phyloP scores from a whole-genome alignment of 2,113 vertebrate species.

The Rhabdomys dilectus region DNA sequence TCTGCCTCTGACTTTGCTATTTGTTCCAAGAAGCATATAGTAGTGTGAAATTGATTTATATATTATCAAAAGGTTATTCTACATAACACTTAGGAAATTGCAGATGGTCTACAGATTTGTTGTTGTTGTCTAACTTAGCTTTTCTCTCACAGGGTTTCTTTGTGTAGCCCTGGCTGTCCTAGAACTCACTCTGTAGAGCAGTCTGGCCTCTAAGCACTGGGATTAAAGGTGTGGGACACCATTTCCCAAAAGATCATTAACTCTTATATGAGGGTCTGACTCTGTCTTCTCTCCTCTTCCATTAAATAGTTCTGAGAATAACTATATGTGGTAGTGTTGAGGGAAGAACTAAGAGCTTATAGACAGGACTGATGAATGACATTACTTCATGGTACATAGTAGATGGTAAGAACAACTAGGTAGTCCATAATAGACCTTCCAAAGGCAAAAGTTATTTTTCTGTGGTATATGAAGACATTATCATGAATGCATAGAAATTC shows the following conservation, averaged over 20 bases:
- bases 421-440: not conserved
- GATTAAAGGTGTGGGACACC: no score
- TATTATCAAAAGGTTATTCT: not conserved
- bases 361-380: not conserved
- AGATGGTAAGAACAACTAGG: not conserved
- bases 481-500: not conserved
- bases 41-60: not conserved
- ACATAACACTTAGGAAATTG: not conserved
- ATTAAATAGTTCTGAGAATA: not conserved
- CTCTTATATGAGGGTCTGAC: no score
- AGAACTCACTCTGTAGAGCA: no score
- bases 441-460: not conserved
- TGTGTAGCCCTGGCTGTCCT: no score
- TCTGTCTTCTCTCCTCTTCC: not conserved
- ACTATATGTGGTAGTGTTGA: not conserved
- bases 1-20: not conserved
- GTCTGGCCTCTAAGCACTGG: no score
- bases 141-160: no score
- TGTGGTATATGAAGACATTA: not conserved
- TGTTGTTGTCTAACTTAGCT: not conserved
- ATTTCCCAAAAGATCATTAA: no score
- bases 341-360: not conserved
- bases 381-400: not conserved
- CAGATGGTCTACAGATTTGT: not conserved
- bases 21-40: no score